Percentiles rank a stretch among this genome's conserved stretches.
These are phyloP conservation scores for Pelecanus crispus DNA, from an alignment of 2,113 vertebrate species.

Conservation along the genomic window DNA sequence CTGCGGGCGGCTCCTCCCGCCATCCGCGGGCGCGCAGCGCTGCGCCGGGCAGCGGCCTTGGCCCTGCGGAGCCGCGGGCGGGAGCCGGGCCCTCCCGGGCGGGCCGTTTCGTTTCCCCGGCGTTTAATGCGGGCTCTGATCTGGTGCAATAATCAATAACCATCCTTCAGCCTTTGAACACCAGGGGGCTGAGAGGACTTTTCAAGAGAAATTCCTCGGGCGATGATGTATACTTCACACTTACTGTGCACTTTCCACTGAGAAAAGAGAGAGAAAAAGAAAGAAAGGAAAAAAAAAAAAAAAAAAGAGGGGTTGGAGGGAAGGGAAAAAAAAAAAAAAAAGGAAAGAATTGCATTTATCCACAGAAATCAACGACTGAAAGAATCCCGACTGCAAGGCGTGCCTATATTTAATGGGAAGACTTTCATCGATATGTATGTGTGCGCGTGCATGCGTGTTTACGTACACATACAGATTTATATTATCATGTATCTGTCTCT, in stretches of 20 bases:
- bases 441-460: background rate
- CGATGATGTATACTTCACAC: conserved; percentile 61
- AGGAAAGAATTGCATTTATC: background rate
- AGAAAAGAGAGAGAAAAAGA: background rate
- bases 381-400: background rate
- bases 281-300: background rate
- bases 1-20: background rate
- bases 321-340: no score
- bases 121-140: background rate
- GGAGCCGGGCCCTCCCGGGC: background rate
- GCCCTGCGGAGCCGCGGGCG: background rate
- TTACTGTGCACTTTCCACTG: conserved; percentile 49
- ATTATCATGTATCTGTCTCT: no score
- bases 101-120: background rate
- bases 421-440: background rate
- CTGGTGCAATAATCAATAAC: background rate
- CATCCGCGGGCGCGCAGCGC: background rate
- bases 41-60: background rate
- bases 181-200: conserved; percentile 49
- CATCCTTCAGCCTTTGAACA: conserved; percentile 10
- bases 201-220: conserved; percentile 42
- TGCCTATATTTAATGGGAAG: background rate
- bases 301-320: no score
- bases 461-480: background rate
- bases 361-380: background rate